Conservation (phyloP, 2,797 vertebrate species). For the Bucorvus abyssinicus region DNA sequence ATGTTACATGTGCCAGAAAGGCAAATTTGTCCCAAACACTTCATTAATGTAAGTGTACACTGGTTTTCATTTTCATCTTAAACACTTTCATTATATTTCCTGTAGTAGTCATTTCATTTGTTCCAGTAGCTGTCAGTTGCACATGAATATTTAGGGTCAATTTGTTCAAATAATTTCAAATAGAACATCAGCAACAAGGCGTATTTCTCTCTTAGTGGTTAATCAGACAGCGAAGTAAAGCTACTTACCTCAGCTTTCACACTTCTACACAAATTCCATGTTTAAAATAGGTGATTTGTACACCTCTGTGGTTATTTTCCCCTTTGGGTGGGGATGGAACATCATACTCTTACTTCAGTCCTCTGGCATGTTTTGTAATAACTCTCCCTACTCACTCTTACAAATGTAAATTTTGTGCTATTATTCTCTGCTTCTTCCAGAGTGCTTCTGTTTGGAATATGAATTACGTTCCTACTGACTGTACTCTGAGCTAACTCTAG, state of each 20-base stretch:
- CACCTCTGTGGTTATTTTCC: neutral
- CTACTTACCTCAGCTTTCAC: neutral
- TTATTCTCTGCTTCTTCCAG: neutral
- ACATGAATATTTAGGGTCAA: neutral
- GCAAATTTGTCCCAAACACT: neutral
- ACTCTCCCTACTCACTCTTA: neutral
- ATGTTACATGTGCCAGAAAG: neutral
- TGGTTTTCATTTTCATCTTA: neutral
- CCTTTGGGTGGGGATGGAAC: neutral
- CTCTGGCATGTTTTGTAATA: neutral
- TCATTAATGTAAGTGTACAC: neutral
- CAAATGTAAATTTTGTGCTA: neutral
- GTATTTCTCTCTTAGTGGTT: neutral
- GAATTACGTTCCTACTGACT: neutral
- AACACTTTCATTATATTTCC: neutral
- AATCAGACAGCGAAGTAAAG: neutral
- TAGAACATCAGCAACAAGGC: neutral
- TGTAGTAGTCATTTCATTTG: neutral
- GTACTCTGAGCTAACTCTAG: neutral
- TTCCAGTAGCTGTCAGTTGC: neutral
- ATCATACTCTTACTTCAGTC: neutral
- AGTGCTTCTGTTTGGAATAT: neutral
- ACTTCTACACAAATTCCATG: neutral
- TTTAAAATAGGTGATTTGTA: neutral
- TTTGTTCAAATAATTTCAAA: neutral